Evolutionary conservation across 2,888 invertebrate genomes (phyloP).

Genomic region (Tricholauxania praeusta): DNA sequence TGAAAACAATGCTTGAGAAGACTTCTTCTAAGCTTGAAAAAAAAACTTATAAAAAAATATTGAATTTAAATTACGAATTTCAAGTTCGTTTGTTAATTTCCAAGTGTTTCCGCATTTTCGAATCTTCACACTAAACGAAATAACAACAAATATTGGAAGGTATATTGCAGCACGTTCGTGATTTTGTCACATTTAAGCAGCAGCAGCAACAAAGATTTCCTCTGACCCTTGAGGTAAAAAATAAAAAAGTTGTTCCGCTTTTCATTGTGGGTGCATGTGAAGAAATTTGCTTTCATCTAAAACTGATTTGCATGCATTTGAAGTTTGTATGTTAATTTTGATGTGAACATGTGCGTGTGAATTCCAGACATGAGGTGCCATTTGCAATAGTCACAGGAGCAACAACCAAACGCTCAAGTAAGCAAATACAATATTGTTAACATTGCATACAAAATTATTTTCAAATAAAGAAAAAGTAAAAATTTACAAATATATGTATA

Average conservation of each 20-base stretch:
- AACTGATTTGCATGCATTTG: constrained; percentile 1
- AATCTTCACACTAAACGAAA: no score
- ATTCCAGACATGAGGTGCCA: background rate
- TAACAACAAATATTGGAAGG: no score
- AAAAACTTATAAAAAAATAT: no score
- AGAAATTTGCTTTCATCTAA: constrained; percentile 2
- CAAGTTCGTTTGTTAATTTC: no score
- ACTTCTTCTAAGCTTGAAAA: no score
- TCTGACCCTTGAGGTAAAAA: background rate
- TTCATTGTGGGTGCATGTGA: background rate
- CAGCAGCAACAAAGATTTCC: background rate
- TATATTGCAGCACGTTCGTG: no score
- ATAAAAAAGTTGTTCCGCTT: background rate
- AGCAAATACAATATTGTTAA: background rate
- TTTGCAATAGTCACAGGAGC: constrained; percentile 4
- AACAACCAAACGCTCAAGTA: background rate
- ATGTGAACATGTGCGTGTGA: background rate
- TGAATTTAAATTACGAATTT: no score
- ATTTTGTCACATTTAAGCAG: background rate
- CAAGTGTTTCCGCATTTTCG: no score
- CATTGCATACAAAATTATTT: background rate
- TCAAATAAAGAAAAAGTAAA: no score
- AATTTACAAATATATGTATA: no score
- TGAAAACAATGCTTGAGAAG: no score
- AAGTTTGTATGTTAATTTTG: background rate